Evolutionary conservation across 2,888 invertebrate genomes (phyloP).

Genomic region (Hydriomena furcata): DNA sequence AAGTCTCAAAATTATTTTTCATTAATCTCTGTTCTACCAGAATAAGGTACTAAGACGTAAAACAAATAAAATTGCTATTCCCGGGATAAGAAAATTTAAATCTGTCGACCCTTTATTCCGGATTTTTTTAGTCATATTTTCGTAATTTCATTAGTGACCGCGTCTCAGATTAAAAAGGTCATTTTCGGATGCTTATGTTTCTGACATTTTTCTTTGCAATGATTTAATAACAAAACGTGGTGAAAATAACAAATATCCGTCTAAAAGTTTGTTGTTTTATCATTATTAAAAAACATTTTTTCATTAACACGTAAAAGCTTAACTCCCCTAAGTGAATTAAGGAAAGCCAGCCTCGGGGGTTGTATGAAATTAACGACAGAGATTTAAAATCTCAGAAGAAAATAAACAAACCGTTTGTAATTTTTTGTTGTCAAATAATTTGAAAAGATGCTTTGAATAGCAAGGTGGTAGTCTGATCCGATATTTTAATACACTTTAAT

Average conservation of each 20-base stretch:
- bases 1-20: too few species aligned
- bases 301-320: slow-evolving; percentile 58
- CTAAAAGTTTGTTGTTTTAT: slow-evolving; percentile 55
- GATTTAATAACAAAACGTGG: slow-evolving; percentile 23
- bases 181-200: slow-evolving; percentile 10
- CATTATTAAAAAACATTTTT: slow-evolving; percentile 57
- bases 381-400: slow-evolving; percentile 50
- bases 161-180: slow-evolving; percentile 18
- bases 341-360: slow-evolving; percentile 54
- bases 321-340: slow-evolving; percentile 58
- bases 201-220: slow-evolving; percentile 14
- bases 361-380: slow-evolving; percentile 57
- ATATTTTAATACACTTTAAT: too few species aligned
- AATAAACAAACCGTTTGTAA: slow-evolving; percentile 31
- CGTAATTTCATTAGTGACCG: slow-evolving; percentile 23
- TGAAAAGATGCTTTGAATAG: not conserved
- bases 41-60: too few species aligned
- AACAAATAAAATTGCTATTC: slow-evolving; percentile 14
- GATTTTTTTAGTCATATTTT: slow-evolving; percentile 20
- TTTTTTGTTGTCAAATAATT: slow-evolving; percentile 32
- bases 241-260: slow-evolving; percentile 42
- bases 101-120: slow-evolving; percentile 20
- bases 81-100: slow-evolving; percentile 20
- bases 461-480: not conserved
- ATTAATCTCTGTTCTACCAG: too few species aligned